Percentiles rank a stretch among this genome's conserved stretches.
phyloP scores from a whole-genome alignment of 2,113 vertebrate species.

The Charadrius vociferus region DNA sequence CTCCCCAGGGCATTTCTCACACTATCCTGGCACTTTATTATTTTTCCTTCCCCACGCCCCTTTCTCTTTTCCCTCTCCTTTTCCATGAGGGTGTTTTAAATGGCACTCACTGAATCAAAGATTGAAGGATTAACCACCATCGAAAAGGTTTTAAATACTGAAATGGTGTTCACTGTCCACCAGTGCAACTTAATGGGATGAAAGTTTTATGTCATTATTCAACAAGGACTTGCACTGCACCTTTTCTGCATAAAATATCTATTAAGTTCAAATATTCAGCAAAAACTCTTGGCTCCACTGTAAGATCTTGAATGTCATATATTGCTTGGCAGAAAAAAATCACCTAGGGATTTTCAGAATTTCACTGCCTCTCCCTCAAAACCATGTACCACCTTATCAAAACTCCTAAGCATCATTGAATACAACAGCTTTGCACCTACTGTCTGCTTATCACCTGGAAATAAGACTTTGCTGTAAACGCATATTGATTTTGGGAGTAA shows the following conservation, averaged over 20 bases:
- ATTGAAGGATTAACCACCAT: background rate
- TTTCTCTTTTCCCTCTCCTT: background rate
- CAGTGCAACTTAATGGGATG: background rate
- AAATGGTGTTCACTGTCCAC: background rate
- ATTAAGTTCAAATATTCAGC: background rate
- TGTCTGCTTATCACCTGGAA: background rate
- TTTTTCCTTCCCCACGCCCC: background rate
- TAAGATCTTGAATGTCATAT: background rate
- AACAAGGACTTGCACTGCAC: background rate
- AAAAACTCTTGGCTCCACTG: background rate
- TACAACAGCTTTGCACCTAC: background rate
- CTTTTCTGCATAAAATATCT: background rate
- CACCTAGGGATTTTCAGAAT: background rate
- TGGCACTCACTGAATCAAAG: background rate
- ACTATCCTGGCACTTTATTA: slow-evolving; percentile 10
- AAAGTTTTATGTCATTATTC: background rate
- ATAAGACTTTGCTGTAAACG: background rate
- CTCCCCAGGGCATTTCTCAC: slow-evolving; percentile 58
- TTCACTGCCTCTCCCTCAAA: background rate
- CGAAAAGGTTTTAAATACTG: background rate
- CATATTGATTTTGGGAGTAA: background rate
- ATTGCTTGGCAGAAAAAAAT: background rate
- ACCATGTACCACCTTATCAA: background rate
- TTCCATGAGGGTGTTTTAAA: background rate
- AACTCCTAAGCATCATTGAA: background rate